Percentiles rank a stretch among this genome's conserved stretches.
Conservation (phyloP, 1,140 invertebrate species). For the Hyles vespertilio region DNA sequence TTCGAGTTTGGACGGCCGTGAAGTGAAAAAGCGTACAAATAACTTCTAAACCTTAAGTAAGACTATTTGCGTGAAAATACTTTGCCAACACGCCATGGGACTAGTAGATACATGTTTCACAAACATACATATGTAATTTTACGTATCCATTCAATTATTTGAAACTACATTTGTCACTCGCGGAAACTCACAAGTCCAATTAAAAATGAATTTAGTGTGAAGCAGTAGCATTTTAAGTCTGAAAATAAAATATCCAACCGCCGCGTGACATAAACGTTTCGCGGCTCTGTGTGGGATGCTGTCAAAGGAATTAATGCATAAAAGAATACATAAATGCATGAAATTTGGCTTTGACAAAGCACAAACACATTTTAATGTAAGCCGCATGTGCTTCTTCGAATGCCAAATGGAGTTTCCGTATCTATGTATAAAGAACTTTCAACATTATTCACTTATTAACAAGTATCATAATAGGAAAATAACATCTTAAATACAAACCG, state of each 20-base stretch:
- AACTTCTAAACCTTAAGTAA: conserved; percentile 3
- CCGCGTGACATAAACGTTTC: too few species aligned
- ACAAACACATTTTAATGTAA: background rate
- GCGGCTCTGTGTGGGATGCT: too few species aligned
- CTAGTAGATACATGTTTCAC: background rate
- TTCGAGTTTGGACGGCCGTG: conserved; percentile 3
- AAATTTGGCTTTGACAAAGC: conserved; percentile 1
- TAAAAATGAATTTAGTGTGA: too few species aligned
- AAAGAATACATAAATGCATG: conserved; percentile 4
- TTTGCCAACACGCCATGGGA: conserved; percentile 4
- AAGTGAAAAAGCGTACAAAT: conserved; percentile 7
- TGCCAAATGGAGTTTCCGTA: background rate
- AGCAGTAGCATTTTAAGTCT: too few species aligned
- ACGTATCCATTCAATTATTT: too few species aligned
- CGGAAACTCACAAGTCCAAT: too few species aligned
- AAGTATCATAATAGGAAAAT: conserved; percentile 4
- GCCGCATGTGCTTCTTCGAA: background rate
- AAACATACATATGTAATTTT: too few species aligned
- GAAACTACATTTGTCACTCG: too few species aligned
- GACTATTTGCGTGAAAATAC: conserved; percentile 4
- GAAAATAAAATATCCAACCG: too few species aligned
- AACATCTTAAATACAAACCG: conserved; percentile 20
- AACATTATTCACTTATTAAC: conserved; percentile 7
- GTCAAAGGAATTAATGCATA: conserved; percentile 5
- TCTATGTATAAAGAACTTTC: conserved; percentile 4